Percentiles rank a stretch among this genome's conserved stretches.
Conservation (phyloP, 2,888 invertebrate species). For the Ditula angustiorana region DNA sequence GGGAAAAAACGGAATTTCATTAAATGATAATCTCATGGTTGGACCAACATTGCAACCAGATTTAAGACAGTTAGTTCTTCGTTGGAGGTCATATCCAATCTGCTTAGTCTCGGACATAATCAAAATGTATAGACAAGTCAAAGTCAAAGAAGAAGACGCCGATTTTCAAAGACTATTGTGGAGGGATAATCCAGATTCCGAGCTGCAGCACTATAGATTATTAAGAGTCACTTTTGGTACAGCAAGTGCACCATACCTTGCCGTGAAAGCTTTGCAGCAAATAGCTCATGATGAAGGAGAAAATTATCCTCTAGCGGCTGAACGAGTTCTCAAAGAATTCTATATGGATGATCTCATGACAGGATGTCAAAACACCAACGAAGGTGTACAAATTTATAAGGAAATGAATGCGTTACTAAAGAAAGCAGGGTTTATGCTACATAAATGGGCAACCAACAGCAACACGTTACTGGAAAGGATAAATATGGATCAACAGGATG, state of each 20-base stretch:
- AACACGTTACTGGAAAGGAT: slow-evolving; percentile 28
- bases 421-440: slow-evolving; percentile 40
- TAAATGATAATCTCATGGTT: too few relatives aligned
- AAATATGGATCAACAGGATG: slow-evolving; percentile 9
- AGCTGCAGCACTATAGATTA: background rate
- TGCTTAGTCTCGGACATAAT: slow-evolving; percentile 14
- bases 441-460: slow-evolving; percentile 44
- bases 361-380: background rate
- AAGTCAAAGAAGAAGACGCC: background rate
- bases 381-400: background rate
- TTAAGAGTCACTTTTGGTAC: background rate
- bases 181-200: slow-evolving; percentile 21
- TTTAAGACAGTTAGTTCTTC: slow-evolving; percentile 39
- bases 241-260: slow-evolving; percentile 3
- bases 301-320: background rate
- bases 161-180: slow-evolving; percentile 30
- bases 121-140: slow-evolving; percentile 43
- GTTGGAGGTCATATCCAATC: slow-evolving; percentile 24
- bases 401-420: background rate
- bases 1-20: too few relatives aligned
- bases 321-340: background rate
- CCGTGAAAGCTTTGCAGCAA: background rate
- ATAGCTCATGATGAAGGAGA: background rate
- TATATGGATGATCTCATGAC: slow-evolving; percentile 14
- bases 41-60: slow-evolving; percentile 13